Evolutionary conservation across 2,113 vertebrate species (phyloP), one percentile per base, ranked within the genome.

Genomic region (Ranitomeya imitator): DNA sequence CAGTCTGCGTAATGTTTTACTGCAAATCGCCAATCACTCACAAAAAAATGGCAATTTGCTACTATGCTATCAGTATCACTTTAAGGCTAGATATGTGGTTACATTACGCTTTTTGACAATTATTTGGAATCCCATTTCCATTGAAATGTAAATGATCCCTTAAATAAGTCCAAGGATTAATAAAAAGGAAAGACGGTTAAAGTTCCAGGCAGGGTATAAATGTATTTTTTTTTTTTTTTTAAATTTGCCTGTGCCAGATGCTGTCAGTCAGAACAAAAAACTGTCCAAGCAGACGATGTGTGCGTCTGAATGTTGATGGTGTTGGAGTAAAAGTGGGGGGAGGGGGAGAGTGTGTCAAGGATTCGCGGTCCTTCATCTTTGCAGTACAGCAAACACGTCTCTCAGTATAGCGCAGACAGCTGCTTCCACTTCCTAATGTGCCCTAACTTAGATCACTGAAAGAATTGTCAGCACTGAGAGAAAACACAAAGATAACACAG

Each of bases 351-450:
- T 97, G 96, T 99, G 97, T 98, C 97, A 98, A 98, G 97, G 97
- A 99, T 99, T 97, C 96, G 93, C 94, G 97, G 98, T 98, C 97
- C 97, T 99, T 99, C 97, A 98, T 99, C 97, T 99, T 96, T 96
- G 97, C 97, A 97, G 97, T 96, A 98, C 96, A 97, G 97, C 97
- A 98, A 97, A 97, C 97, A 97, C 96, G 94, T 98, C 97, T 97
- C 97, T 97, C 96, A 96, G 97, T 97, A 97, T 96, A 97, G 97
- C 96, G 96, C 96, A 98, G 97, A 98, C 98, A 98, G 97, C 97
- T 99, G 97, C 97, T 97, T 97, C 96, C 96, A 97, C 97, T 97
- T 97, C 97, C 96, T 97, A 97, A 99, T 96, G 96, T 97, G 96
- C 96, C 96, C 96, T 96, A 98, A 98, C 97, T 98, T 97, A 97